These are phyloP conservation scores for Falco novaeseelandiae DNA, from an alignment of 2,797 vertebrate species.

Conservation along the genomic window DNA sequence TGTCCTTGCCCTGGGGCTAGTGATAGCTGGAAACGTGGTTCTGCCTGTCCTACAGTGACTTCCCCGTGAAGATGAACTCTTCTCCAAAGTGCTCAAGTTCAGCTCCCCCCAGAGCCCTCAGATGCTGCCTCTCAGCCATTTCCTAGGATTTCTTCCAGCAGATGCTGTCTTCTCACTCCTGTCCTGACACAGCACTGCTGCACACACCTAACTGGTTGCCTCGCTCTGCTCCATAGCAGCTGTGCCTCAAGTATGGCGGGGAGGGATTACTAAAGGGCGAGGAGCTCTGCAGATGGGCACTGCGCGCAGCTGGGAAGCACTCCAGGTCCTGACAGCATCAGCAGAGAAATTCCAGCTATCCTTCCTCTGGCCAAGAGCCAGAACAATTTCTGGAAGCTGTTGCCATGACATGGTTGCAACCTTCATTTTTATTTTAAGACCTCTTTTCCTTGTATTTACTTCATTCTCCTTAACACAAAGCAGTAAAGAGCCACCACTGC, in stretches of 20 bases:
- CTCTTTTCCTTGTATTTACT: background rate
- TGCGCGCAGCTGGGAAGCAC: background rate
- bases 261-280: background rate
- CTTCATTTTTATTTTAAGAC: slow-evolving; percentile 32
- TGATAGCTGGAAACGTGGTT: background rate
- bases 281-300: background rate
- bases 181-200: background rate
- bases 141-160: background rate
- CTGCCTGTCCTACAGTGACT: background rate
- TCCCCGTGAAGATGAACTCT: background rate
- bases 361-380: slow-evolving; percentile 33
- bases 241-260: background rate
- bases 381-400: slow-evolving; percentile 35
- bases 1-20: background rate
- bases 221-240: background rate
- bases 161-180: background rate
- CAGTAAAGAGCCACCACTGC: background rate
- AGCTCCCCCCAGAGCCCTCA: background rate
- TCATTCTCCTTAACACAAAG: slow-evolving; percentile 22
- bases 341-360: slow-evolving; percentile 9
- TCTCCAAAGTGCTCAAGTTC: background rate
- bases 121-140: background rate
- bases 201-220: background rate
- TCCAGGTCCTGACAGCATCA: slow-evolving; percentile 31
- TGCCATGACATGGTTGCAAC: slow-evolving; percentile 43